Conservation (phyloP, 1,140 invertebrate genomes). For the Drosophila subobscura region DNA sequence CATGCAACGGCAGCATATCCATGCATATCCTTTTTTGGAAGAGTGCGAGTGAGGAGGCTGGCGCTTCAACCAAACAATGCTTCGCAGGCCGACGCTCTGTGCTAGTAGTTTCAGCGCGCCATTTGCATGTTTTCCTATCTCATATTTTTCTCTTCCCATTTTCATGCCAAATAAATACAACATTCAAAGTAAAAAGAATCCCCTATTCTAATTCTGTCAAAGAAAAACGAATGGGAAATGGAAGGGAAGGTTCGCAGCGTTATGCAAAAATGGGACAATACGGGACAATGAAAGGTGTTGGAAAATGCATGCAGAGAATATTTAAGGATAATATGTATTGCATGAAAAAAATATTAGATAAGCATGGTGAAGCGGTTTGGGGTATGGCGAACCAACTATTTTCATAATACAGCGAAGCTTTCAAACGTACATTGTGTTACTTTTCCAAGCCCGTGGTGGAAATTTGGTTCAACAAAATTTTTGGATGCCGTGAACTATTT, state of each 20-base stretch:
- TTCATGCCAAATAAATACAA: slow-evolving; percentile 55
- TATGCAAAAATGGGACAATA: slow-evolving; percentile 42
- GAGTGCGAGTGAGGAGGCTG: slow-evolving; percentile 25
- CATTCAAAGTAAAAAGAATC: slow-evolving; percentile 59
- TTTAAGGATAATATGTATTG: too few relatives aligned
- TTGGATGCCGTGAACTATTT: too few relatives aligned
- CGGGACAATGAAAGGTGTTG: slow-evolving; percentile 13
- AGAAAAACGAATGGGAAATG: slow-evolving; percentile 19
- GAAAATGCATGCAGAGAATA: slow-evolving; percentile 3
- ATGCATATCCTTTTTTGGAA: slow-evolving; percentile 65
- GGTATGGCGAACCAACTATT: too few relatives aligned
- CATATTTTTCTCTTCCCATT: slow-evolving; percentile 41
- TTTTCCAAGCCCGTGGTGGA: too few relatives aligned
- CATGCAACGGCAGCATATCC: slow-evolving; percentile 70
- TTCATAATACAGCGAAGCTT: too few relatives aligned
- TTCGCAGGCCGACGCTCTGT: slow-evolving; percentile 38
- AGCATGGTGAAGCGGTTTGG: too few relatives aligned
- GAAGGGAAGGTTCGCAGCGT: slow-evolving; percentile 13
- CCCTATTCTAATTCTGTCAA: slow-evolving; percentile 48
- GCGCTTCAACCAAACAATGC: slow-evolving; percentile 72
- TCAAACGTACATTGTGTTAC: too few relatives aligned
- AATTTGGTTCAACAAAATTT: too few relatives aligned
- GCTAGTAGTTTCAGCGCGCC: slow-evolving; percentile 59
- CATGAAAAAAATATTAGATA: too few relatives aligned
- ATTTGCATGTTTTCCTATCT: slow-evolving; percentile 70